These are phyloP conservation scores for Marisa cornuarietis DNA, from an alignment of 1,140 invertebrate genomes.

Conservation along the genomic window DNA sequence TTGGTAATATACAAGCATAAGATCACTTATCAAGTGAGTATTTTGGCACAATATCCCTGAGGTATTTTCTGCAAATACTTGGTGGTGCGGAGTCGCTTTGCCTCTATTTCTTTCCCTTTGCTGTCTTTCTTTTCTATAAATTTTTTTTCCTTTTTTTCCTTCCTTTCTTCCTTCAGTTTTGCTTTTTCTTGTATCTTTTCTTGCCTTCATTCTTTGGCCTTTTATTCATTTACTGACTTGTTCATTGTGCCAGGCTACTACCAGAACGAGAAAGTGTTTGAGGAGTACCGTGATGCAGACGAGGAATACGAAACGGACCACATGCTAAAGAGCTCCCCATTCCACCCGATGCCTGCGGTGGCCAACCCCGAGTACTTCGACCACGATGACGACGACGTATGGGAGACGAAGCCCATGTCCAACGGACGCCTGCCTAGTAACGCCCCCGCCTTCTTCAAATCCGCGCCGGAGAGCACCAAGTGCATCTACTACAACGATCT, in stretches of 20 bases:
- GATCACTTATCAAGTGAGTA: no score
- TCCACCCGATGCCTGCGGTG: neutral
- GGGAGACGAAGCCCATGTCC: constrained; percentile 23
- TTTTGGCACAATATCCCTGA: no score
- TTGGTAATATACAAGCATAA: no score
- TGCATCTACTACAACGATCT: constrained; percentile 24
- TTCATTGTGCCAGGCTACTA: constrained; percentile 30
- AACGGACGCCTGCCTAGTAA: neutral
- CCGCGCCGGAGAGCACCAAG: neutral
- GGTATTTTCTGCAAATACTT: no score
- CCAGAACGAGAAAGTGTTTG: constrained; percentile 37
- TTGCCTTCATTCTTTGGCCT: neutral
- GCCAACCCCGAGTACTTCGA: constrained; percentile 40
- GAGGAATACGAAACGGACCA: constrained; percentile 21
- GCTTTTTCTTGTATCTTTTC: neutral
- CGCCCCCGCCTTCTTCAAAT: neutral
- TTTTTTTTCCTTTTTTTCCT: no score
- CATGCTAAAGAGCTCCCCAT: constrained; percentile 17
- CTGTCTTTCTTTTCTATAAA: no score
- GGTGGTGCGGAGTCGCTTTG: no score
- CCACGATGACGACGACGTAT: constrained; percentile 18
- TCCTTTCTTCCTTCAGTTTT: neutral
- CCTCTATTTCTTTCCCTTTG: no score
- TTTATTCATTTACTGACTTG: neutral
- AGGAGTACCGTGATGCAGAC: neutral